Evolutionary conservation across 1,140 invertebrate species (phyloP).

Genomic region (Formica selysi): DNA sequence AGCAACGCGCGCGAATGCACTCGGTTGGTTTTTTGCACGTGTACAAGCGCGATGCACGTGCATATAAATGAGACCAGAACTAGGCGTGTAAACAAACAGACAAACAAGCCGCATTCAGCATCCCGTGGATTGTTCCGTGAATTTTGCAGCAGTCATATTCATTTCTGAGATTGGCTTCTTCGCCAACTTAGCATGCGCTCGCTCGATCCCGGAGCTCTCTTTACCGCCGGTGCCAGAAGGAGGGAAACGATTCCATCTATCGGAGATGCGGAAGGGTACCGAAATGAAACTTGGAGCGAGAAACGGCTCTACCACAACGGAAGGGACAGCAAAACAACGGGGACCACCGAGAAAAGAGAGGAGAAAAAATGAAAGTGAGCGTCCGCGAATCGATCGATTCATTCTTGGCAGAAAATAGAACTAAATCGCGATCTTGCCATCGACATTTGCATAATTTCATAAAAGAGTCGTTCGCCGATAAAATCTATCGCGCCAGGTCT

Average conservation of each 20-base stretch:
- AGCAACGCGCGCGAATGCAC: not conserved
- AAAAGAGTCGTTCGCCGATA: not conserved
- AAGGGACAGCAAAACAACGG: conserved; percentile 49
- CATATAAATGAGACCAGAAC: conserved; percentile 82
- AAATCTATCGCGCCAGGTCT: not conserved
- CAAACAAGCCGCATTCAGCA: conserved; percentile 77
- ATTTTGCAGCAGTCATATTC: conserved; percentile 84
- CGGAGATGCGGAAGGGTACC: conserved; percentile 45
- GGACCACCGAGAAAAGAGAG: conserved; percentile 4
- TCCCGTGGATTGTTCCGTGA: conserved; percentile 78
- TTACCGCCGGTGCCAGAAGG: conserved; percentile 30
- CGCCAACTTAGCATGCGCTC: conserved; percentile 58
- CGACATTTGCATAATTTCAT: conserved; percentile 23
- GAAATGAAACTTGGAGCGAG: conserved; percentile 56
- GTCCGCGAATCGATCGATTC: conserved; percentile 70
- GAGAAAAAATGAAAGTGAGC: conserved; percentile 57
- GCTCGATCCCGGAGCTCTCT: conserved; percentile 28
- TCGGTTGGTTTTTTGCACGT: conserved; percentile 1
- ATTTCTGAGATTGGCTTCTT: conserved; percentile 83
- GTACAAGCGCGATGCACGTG: conserved; percentile 73
- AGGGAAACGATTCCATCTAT: conserved; percentile 70
- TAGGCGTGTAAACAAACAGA: conserved; percentile 83
- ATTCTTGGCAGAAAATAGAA: conserved; percentile 51
- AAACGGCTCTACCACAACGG: not conserved
- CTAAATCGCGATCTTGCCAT: not conserved